These are phyloP conservation scores for Acrocephalus kingi DNA, from an alignment of 2,113 vertebrate genomes.

Conservation along the genomic window DNA sequence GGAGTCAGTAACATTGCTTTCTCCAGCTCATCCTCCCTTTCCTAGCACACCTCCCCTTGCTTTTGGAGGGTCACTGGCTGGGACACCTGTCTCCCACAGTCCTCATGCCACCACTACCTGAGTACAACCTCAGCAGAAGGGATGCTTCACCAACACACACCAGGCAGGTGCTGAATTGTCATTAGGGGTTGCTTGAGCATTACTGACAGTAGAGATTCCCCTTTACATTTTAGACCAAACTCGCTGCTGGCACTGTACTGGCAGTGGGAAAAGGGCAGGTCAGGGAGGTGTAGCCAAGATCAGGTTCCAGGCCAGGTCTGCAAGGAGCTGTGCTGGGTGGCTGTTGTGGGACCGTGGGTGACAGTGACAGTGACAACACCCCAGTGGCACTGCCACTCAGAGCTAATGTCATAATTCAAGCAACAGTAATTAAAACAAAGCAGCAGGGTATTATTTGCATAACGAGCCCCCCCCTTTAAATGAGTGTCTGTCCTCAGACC, in stretches of 20 bases:
- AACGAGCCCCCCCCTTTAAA: neutral
- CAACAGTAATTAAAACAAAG: neutral
- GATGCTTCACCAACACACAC: neutral
- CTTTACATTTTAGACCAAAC: neutral
- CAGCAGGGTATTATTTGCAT: neutral
- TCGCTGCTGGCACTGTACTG: fast-evolving
- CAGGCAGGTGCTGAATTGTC: neutral
- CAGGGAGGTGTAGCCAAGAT: neutral
- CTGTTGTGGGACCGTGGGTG: neutral
- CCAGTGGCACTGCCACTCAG: neutral
- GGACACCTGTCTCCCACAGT: neutral
- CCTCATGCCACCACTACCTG: neutral
- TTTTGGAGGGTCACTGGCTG: neutral
- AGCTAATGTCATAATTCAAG: neutral
- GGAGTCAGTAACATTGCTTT: neutral
- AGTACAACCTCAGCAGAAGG: neutral
- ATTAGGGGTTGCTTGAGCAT: neutral
- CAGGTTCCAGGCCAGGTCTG: neutral
- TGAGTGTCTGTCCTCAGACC: neutral
- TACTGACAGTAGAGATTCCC: neutral
- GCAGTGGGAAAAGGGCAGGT: neutral
- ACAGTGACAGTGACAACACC: neutral
- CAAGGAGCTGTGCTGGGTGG: neutral
- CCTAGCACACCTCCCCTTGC: neutral
- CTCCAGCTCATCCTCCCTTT: neutral